Conservation (phyloP, 2,113 vertebrate genomes). For the Takifugu bimaculatus region DNA sequence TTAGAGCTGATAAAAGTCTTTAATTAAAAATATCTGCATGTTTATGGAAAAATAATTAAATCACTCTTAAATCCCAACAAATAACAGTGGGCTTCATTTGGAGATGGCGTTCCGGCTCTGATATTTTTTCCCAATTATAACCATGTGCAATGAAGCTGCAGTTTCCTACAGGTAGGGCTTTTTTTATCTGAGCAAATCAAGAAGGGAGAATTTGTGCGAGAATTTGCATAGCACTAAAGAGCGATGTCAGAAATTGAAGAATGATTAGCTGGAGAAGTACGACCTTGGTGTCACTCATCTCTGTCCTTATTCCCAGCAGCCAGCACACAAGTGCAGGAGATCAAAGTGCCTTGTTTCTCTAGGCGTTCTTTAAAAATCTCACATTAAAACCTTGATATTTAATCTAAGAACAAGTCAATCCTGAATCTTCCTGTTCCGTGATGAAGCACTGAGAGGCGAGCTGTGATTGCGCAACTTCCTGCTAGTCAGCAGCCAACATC, state of each 20-base stretch:
- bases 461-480: conserved; percentile 2
- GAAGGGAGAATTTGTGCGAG: neutral
- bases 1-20: conserved; percentile 26
- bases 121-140: conserved; percentile 20
- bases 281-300: conserved; percentile 48
- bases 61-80: conserved; percentile 24
- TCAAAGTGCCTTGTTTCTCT: too few species aligned
- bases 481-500: conserved; percentile 3
- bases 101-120: conserved; percentile 1
- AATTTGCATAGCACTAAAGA: conserved; percentile 14
- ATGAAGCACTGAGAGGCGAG: neutral
- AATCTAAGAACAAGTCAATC: neutral
- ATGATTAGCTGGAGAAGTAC: conserved; percentile 27
- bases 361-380: too few species aligned
- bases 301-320: conserved; percentile 16
- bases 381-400: too few species aligned
- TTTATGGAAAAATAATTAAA: conserved; percentile 20
- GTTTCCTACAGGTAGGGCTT: neutral
- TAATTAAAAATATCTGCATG: conserved; percentile 33
- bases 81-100: conserved; percentile 18
- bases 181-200: conserved; percentile 10
- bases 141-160: neutral
- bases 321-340: neutral
- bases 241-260: conserved; percentile 12
- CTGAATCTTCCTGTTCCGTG: conserved; percentile 2